Evolutionary conservation across 1,140 invertebrate species (phyloP), one percentile per base, ranked within the genome.

Genomic region (Drosophila insularis): DNA sequence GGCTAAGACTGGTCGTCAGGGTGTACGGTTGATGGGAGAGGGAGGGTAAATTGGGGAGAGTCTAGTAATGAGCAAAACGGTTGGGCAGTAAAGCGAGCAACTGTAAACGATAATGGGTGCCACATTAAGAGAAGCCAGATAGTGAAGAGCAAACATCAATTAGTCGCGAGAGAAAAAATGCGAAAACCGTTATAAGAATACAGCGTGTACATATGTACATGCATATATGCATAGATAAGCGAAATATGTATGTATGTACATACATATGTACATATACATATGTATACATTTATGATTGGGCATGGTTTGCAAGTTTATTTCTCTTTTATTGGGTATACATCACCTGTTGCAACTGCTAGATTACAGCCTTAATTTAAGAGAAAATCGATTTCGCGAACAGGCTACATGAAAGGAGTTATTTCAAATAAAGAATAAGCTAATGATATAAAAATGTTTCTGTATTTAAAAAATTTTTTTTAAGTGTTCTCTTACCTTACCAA

Each of bases 61-160:
- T 69, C 55, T 31, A 65, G 76, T 81, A 86, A 86, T 86, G 77
- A 86, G 75, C 56, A 79, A 81, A 82, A 50, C 74, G 79, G 50
- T 74, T 77, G 80, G 58, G 39, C 71, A 65, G 54, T 80, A 75
- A 69, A 66, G 75, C 58, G 71, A 17, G 68, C 54, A 56, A 64
- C 71, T 66, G 53, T 78, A 74, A 87, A 76, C 69, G 71, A 75
- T 81, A 81, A 78, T 79, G 72, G 71, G 69, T 66, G 67, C 43
- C 70, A 74, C 63, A 69, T 84, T 82, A 64, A 66, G 23, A 31
- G 17, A 63, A 35, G 35, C n/a, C 35, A 75, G 72, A 69, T 69
- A 77, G 68, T 75, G 43, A 39, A 55, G 55, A 55, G 17, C 21
- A 46, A 21, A 35, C n/a, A 65, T 66, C 68, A 80, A 67, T 72